Evolutionary conservation across 2,888 invertebrate genomes (phyloP), one percentile per base, ranked within the genome.

Genomic region (Caenorhabditis angaria): DNA sequence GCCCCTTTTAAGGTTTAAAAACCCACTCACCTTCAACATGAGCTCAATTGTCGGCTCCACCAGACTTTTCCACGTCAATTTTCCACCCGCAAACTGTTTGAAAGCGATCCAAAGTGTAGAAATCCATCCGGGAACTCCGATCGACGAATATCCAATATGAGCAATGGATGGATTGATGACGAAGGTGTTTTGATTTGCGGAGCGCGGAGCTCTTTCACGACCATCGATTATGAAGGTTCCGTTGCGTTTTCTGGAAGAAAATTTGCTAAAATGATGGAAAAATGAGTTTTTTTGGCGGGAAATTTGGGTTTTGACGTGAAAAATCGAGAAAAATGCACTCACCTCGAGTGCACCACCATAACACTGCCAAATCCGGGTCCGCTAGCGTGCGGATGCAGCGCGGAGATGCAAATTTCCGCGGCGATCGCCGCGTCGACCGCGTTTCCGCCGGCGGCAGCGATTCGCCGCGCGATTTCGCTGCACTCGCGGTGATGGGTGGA

Each of bases 361-460:
- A 78, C 65, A 3, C 60, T 59, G 28, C 75, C 75, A 27, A 75
- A 75, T 12, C 78, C 78, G 0, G 75, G 70, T 3, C 78, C 78
- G 32, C 72, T 69, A 0, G 75, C 63, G 32, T 78, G 78, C 3
- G 78, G 78, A 63, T 78, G 75, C 20, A 78, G 32, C 5, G 65
- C 75, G 0, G 72, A 72, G 0, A 78, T 65, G 41, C 78, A 78
- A 28, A 78, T 62, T n/a, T 78, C 75, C 1, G 75, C 58, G 12
- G 75, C 72, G 0, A 78, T 60, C 6, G 65, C 62, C 1, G 78
- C 66, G 20, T 78, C 78, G 1, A 78, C 29, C 3, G 75, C 64
- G 35, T 78, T 78, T 28, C 78, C 78, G 14, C 78, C 78, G 47
- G 54, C n/a, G n/a, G n/a, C n/a, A n/a, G n/a, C n/a, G n/a, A n/a